Percentiles rank a stretch among this genome's conserved stretches.
phyloP scores from a whole-genome alignment of 2,888 invertebrate species.

The Balanococcus diminutus region DNA sequence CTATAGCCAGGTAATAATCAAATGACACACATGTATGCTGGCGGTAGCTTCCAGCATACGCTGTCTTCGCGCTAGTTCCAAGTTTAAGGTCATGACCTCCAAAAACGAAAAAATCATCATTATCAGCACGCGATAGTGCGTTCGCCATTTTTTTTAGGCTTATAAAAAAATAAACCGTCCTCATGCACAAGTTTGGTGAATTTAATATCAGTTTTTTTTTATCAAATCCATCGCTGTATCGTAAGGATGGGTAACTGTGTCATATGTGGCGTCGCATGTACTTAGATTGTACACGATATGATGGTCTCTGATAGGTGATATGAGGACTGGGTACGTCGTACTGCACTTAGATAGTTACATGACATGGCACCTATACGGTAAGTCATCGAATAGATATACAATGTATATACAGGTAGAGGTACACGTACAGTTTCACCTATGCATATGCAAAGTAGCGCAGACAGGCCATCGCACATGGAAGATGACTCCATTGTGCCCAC shows the following conservation, averaged over 20 bases:
- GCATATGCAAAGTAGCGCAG: background rate
- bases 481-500: background rate
- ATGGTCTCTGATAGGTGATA: background rate
- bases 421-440: background rate
- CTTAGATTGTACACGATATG: no score
- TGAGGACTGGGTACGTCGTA: background rate
- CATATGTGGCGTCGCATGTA: background rate
- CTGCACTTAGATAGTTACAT: background rate
- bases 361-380: background rate
- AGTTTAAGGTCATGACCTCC: conserved; percentile 31
- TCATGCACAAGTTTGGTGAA: background rate
- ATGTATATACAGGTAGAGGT: no score
- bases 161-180: background rate
- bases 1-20: no score
- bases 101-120: background rate
- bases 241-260: conserved; percentile 16
- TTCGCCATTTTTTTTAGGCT: background rate
- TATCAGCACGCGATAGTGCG: conserved; percentile 3
- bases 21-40: background rate
- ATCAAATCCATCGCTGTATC: background rate
- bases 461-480: background rate
- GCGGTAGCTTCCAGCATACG: background rate
- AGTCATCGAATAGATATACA: background rate
- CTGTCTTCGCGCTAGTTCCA: background rate
- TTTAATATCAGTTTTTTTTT: background rate